Conservation (phyloP, 2,888 invertebrate species). For the Ophion obscuratus region DNA sequence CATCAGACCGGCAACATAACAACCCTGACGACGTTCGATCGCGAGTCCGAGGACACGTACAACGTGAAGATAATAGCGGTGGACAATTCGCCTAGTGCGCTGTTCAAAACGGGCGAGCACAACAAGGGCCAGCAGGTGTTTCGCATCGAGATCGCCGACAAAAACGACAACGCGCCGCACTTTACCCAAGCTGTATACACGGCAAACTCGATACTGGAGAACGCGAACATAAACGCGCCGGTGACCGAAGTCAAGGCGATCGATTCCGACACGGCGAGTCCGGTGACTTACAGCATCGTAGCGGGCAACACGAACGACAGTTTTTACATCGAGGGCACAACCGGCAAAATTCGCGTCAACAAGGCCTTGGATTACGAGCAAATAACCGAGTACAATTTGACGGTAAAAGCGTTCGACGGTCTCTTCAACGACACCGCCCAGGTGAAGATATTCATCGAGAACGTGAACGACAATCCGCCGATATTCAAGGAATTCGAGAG, state of each 20-base stretch:
- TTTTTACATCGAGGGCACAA: conserved; percentile 93
- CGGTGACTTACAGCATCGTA: conserved; percentile 94
- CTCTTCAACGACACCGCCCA: conserved; percentile 92
- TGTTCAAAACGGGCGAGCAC: conserved; percentile 87
- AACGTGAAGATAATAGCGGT: conserved; percentile 95
- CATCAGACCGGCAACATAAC: conserved; percentile 94
- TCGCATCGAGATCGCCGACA: conserved; percentile 96
- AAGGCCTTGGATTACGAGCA: conserved; percentile 93
- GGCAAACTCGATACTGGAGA: conserved; percentile 91
- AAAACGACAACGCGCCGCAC: conserved; percentile 97
- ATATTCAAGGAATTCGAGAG: conserved; percentile 90
- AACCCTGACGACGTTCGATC: conserved; percentile 92
- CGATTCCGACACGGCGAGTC: conserved; percentile 94
- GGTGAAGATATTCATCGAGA: conserved; percentile 93
- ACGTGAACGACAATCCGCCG: conserved; percentile 97
- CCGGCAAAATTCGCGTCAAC: conserved; percentile 94
- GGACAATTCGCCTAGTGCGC: conserved; percentile 94
- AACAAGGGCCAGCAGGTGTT: conserved; percentile 93
- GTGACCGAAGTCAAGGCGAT: conserved; percentile 95
- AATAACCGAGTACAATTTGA: conserved; percentile 93
- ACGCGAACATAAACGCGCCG: conserved; percentile 92
- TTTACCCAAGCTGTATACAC: conserved; percentile 92
- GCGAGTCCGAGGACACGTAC: conserved; percentile 93
- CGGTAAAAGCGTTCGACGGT: conserved; percentile 93
- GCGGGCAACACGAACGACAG: conserved; percentile 94